Conservation (phyloP, 2,888 invertebrate species). For the Seira ritae region DNA sequence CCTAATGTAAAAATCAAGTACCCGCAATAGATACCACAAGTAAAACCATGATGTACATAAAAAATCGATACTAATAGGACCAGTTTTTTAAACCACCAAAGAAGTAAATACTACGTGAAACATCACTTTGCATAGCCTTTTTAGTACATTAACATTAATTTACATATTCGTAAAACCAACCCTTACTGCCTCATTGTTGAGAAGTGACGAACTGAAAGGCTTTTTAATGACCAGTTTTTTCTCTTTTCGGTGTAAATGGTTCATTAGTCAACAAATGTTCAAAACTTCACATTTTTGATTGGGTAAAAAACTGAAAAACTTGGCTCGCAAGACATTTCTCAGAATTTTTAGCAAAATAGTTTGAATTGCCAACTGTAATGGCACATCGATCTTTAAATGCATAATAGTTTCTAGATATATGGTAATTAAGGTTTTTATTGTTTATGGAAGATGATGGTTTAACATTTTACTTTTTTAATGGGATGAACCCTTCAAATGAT, state of each 20-base stretch:
- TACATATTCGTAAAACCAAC: neutral
- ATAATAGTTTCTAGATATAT: neutral
- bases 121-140: constrained; percentile 25
- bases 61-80: constrained; percentile 56
- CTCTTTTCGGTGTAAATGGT: constrained; percentile 34
- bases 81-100: constrained; percentile 60
- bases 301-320: neutral
- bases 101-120: constrained; percentile 30
- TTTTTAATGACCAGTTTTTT: neutral
- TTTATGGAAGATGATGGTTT: no score
- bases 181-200: neutral
- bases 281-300: constrained; percentile 27
- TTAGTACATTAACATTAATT: constrained; percentile 23
- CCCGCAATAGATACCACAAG: constrained; percentile 6
- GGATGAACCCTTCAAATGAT: no score
- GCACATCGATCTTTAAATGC: neutral
- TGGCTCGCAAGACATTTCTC: neutral
- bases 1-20: constrained; percentile 6
- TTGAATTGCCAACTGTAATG: no score
- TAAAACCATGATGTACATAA: neutral
- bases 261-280: constrained; percentile 46
- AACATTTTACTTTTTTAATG: no score
- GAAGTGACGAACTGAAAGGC: neutral
- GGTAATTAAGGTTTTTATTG: neutral
- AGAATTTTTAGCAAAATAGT: neutral